Conservation (phyloP, 1,140 invertebrate species). For the Glomeris maerens region DNA sequence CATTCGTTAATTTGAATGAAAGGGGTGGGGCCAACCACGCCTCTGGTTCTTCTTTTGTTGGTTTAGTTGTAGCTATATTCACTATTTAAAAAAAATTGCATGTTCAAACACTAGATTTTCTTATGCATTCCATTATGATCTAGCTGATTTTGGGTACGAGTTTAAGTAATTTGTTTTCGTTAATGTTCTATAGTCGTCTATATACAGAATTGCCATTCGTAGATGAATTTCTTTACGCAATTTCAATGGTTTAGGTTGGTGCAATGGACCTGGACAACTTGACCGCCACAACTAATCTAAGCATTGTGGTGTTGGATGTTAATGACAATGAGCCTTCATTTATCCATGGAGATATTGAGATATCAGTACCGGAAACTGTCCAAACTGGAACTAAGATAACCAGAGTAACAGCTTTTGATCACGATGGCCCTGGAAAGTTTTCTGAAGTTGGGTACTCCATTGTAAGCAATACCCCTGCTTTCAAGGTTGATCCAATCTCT, state of each 20-base stretch:
- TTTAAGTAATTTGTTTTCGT: no score
- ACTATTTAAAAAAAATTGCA: neutral
- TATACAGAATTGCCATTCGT: no score
- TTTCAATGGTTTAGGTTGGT: constrained; percentile 38
- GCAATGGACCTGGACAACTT: constrained; percentile 59
- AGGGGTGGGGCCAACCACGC: no score
- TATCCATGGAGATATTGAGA: constrained; percentile 25
- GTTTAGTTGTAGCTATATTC: no score
- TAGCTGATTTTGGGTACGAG: no score
- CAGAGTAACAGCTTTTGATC: constrained; percentile 32
- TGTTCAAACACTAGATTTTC: neutral
- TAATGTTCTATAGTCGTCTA: no score
- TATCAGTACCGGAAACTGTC: constrained; percentile 32
- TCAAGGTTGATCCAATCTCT: neutral
- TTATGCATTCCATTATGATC: no score
- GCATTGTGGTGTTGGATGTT: constrained; percentile 54
- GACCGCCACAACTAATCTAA: constrained; percentile 42
- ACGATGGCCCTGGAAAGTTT: constrained; percentile 29
- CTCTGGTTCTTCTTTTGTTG: no score
- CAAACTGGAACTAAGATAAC: constrained; percentile 34
- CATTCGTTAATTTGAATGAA: no score
- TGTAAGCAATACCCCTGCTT: neutral
- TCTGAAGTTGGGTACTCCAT: constrained; percentile 29
- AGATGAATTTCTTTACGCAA: no score
- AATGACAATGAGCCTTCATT: constrained; percentile 64